Evolutionary conservation across 2,888 invertebrate species (phyloP), one percentile per base, ranked within the genome.

Genomic region (Philhelius pedissequus): DNA sequence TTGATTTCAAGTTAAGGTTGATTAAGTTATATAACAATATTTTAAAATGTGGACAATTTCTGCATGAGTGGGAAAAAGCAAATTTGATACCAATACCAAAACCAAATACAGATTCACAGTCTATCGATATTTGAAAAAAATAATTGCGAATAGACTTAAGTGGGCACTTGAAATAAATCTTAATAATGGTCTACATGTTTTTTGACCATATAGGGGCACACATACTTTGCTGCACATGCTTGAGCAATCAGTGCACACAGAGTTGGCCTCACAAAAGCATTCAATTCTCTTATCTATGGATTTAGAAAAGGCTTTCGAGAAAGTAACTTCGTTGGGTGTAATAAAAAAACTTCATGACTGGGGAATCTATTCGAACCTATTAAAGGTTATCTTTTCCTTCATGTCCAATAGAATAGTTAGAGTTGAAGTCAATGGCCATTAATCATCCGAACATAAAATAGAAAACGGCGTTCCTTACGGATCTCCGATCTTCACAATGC

Each of bases 11-110:
- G 35, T 13, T 35, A 35, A 66, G 35, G 35, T 1, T 66, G 6
- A 1, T 32, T 3, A 32, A 15, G 3, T 27, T 30, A 4, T 66
- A 66, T 22, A 66, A 48, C 22, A 35, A 13, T 48, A n/a, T 50
- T 3, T 9, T 50, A 0, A 13, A 66, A 35, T 38, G 1, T n/a
- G 66, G 50, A n/a, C n/a, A 11, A 20, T 64, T 20, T 11, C 64
- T 48, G 11, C 64, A 64, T 48, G 20, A 64, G 18, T 32, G 64
- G 64, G 35, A 64, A 48, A 64, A 64, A 35, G 32, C 64, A 7
- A 30, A 48, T 20, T 27, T 64, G 18, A 48, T 48, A 22, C 64
- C 64, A 1, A 32, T 48, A 64, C n/a, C n/a, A n/a, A n/a, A 64
- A 50, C 48, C 48, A 20, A 45, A 64, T 7, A 1, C 50, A 4